These are phyloP conservation scores for Epizoanthus stellaris DNA, from an alignment of 92 coral and sea anemone species.

Conservation along the genomic window DNA sequence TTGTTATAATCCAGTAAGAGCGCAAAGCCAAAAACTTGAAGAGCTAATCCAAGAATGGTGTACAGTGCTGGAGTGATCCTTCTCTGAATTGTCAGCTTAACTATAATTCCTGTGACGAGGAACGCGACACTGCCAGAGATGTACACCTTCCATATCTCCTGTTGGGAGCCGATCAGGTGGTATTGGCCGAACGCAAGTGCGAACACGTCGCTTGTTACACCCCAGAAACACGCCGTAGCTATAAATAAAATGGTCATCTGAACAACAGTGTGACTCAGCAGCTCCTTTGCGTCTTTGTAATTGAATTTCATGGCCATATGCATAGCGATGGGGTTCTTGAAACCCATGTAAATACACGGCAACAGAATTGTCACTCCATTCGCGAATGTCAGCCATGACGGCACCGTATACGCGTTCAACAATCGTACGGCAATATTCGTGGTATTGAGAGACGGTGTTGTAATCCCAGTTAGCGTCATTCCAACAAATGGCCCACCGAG, in stretches of 20 bases:
- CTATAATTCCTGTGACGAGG: conserved; percentile 64
- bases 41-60: conserved; percentile 75
- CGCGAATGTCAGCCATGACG: conserved; percentile 88
- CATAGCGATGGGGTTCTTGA: conserved; percentile 94
- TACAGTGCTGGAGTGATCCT: conserved; percentile 71
- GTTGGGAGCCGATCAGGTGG: conserved; percentile 65
- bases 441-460: conserved; percentile 5
- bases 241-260: conserved; percentile 69
- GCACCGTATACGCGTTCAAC: conserved; percentile 80
- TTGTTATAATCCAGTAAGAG: conserved; percentile 73
- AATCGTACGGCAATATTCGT: conserved; percentile 46
- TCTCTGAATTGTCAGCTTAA: conserved; percentile 75
- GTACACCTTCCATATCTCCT: conserved; percentile 89
- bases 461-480: conserved; percentile 54
- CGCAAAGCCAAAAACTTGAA: conserved; percentile 74
- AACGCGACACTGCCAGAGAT: conserved; percentile 84
- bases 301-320: conserved; percentile 95
- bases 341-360: conserved; percentile 78
- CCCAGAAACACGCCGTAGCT: conserved; percentile 92
- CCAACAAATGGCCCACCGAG: conserved; percentile 91
- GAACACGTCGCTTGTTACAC: conserved; percentile 79
- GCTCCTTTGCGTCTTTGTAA: conserved; percentile 86
- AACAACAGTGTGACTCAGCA: conserved; percentile 66
- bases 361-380: conserved; percentile 78
- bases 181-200: conserved; percentile 94